These are phyloP conservation scores for Apaloderma vittatum DNA, from an alignment of 2,113 vertebrate species.

Conservation along the genomic window DNA sequence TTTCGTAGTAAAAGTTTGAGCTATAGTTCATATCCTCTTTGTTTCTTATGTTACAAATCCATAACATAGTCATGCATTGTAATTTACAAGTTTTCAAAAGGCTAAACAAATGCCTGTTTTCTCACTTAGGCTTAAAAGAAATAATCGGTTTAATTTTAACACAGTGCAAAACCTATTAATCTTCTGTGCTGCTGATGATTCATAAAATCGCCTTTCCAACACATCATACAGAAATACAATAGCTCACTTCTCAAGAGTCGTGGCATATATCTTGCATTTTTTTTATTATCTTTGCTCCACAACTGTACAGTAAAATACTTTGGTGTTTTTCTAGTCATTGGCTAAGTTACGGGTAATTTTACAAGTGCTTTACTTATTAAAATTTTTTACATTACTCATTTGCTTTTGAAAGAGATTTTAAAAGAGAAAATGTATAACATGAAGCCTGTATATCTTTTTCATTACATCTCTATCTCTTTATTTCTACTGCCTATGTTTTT, in stretches of 20 bases:
- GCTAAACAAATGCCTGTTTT: not conserved
- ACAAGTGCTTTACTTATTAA: not conserved
- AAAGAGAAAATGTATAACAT: not conserved
- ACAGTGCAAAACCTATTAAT: not conserved
- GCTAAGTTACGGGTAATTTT: not conserved
- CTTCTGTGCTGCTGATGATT: not conserved
- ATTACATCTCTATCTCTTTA: not conserved
- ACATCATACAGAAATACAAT: not conserved
- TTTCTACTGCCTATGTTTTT: not conserved
- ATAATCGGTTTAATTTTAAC: not conserved
- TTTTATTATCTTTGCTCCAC: not conserved
- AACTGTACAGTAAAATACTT: not conserved
- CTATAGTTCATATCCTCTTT: not conserved
- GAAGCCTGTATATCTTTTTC: not conserved
- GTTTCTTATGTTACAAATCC: not conserved
- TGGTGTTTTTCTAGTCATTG: not conserved
- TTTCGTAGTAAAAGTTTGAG: not conserved
- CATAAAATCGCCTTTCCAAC: not conserved
- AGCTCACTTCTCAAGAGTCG: not conserved
- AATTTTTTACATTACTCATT: not conserved
- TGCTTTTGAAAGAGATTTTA: not conserved
- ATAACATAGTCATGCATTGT: not conserved
- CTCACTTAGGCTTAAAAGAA: not conserved
- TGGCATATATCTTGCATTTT: not conserved
- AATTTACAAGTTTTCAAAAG: not conserved